Conservation (phyloP, 1,140 invertebrate genomes). For the Ganaspis sp. region DNA sequence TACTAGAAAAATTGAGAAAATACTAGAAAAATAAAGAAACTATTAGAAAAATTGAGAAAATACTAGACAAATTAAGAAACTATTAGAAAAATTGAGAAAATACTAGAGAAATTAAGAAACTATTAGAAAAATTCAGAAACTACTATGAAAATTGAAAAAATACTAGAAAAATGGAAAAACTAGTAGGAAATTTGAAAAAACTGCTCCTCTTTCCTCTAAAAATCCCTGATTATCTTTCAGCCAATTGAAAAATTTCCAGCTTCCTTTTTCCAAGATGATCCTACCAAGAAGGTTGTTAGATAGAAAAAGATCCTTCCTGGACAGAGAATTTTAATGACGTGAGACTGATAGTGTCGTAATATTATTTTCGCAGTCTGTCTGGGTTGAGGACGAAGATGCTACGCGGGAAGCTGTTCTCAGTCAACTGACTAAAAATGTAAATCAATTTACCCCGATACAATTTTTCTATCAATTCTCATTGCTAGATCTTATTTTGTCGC, state of each 20-base stretch:
- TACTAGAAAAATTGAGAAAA: no score
- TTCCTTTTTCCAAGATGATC: background rate
- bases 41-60: no score
- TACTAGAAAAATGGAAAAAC: background rate
- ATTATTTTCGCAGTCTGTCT: conserved; percentile 81
- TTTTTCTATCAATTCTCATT: conserved; percentile 9
- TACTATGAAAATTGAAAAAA: no score
- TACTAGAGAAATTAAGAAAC: no score
- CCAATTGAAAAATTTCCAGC: background rate
- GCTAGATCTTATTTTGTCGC: background rate
- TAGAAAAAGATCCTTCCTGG: background rate
- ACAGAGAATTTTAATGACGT: conserved; percentile 23
- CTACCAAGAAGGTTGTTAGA: background rate
- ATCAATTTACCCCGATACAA: conserved; percentile 36
- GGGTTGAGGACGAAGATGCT: conserved; percentile 79
- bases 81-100: no score
- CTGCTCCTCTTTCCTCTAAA: background rate
- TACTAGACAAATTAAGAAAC: no score
- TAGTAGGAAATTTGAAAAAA: no score
- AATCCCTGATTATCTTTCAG: background rate
- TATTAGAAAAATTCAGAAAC: no score
- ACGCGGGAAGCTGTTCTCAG: conserved; percentile 73
- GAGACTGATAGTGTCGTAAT: conserved; percentile 61
- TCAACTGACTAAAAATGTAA: conserved; percentile 75
- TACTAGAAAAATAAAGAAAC: no score